Conservation (phyloP, 1,140 invertebrate genomes). For the Melitaea cinxia region DNA sequence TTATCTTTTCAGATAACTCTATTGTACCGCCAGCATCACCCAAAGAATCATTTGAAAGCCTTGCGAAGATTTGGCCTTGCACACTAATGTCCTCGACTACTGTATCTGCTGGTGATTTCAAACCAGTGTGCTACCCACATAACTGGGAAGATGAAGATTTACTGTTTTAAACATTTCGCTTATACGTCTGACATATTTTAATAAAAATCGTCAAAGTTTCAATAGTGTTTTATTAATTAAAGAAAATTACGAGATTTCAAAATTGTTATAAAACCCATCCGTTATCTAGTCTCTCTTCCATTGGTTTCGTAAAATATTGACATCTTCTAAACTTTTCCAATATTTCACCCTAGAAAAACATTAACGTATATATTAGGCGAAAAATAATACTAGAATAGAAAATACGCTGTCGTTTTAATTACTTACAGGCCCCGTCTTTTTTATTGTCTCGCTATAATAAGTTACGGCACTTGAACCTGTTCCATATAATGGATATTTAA, state of each 20-base stretch:
- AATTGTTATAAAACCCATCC: constrained; percentile 68
- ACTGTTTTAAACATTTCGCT: constrained; percentile 50
- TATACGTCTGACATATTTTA: background rate
- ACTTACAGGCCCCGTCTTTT: constrained; percentile 72
- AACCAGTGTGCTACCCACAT: constrained; percentile 60
- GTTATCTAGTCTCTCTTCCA: constrained; percentile 72
- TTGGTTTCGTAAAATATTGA: constrained; percentile 72
- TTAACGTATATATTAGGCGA: background rate
- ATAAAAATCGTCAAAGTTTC: background rate
- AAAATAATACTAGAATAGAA: background rate
- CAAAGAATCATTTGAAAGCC: constrained; percentile 40
- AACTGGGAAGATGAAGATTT: constrained; percentile 73
- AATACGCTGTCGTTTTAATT: background rate
- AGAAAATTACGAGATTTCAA: background rate
- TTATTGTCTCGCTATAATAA: constrained; percentile 67
- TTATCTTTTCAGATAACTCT: constrained; percentile 28
- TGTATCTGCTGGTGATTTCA: constrained; percentile 54
- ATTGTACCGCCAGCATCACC: constrained; percentile 18
- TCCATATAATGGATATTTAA: constrained; percentile 75
- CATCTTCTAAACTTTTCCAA: constrained; percentile 73
- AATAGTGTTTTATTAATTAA: constrained; percentile 5
- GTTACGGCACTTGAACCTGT: constrained; percentile 76
- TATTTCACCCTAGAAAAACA: constrained; percentile 67
- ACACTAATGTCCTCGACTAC: constrained; percentile 38
- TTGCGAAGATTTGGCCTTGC: constrained; percentile 41